phyloP scores from a whole-genome alignment of 2,888 invertebrate genomes.

The Cheilosia variabilis region DNA sequence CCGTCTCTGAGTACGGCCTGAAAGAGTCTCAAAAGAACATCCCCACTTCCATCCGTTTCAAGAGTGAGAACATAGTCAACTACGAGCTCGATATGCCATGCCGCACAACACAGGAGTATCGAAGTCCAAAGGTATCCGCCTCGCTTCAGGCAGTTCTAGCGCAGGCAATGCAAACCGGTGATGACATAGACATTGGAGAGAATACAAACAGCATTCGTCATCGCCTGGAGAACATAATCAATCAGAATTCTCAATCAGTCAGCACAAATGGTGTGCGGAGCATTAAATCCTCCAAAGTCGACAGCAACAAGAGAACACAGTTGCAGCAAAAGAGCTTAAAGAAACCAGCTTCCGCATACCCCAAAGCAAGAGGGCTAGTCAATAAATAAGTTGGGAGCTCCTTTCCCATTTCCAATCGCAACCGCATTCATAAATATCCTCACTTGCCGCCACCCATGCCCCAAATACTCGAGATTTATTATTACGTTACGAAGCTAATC shows the following conservation, averaged over 20 bases:
- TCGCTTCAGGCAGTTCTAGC: slow-evolving; percentile 83
- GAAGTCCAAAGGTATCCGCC: slow-evolving; percentile 83
- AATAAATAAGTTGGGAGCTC: slow-evolving; percentile 80
- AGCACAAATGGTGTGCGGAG: slow-evolving; percentile 77
- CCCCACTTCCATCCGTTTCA: slow-evolving; percentile 80
- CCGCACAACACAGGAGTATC: slow-evolving; percentile 83
- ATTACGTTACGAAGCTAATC: slow-evolving; percentile 39
- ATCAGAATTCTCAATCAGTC: slow-evolving; percentile 80
- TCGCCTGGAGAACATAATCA: slow-evolving; percentile 83
- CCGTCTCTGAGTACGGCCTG: slow-evolving; percentile 86
- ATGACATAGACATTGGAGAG: slow-evolving; percentile 83
- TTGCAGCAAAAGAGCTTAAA: slow-evolving; percentile 80
- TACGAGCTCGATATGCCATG: slow-evolving; percentile 84
- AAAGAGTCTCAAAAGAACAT: slow-evolving; percentile 81
- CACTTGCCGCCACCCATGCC: slow-evolving; percentile 62
- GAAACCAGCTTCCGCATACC: slow-evolving; percentile 83
- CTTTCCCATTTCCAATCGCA: slow-evolving; percentile 27
- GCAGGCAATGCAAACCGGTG: slow-evolving; percentile 83
- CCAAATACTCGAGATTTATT: slow-evolving; percentile 47
- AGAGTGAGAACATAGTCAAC: slow-evolving; percentile 83
- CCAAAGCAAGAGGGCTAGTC: slow-evolving; percentile 83
- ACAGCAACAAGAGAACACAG: slow-evolving; percentile 81
- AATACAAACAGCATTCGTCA: slow-evolving; percentile 82
- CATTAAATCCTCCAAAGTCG: slow-evolving; percentile 80
- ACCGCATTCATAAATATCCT: slow-evolving; percentile 41